These are phyloP conservation scores for Drosophila diplacantha DNA, from an alignment of 2,888 invertebrate species.

Conservation along the genomic window DNA sequence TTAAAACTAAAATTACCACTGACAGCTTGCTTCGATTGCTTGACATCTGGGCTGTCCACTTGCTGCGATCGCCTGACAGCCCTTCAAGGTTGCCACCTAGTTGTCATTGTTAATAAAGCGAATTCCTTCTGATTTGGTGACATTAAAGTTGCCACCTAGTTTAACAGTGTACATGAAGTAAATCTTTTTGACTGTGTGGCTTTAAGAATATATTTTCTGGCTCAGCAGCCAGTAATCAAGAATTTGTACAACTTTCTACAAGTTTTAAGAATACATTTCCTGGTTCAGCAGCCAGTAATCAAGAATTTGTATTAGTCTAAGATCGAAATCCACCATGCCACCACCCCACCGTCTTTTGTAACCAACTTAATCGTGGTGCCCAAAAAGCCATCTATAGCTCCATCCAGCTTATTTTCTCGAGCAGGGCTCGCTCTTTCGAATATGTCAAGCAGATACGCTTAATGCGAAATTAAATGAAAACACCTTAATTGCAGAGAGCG, in stretches of 20 bases:
- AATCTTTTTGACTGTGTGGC: not conserved
- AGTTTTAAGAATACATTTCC: not conserved
- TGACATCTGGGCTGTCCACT: not conserved
- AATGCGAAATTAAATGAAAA: conserved; percentile 47
- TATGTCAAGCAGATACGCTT: conserved; percentile 40
- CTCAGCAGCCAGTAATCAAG: too few species aligned
- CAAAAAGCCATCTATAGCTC: conserved; percentile 4
- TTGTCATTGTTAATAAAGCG: too few species aligned
- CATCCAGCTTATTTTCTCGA: conserved; percentile 26
- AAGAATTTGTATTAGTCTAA: not conserved
- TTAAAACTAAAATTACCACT: not conserved
- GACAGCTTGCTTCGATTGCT: not conserved
- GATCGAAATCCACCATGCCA: not conserved
- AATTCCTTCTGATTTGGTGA: too few species aligned
- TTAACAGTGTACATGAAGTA: not conserved
- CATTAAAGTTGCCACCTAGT: conserved; percentile 4
- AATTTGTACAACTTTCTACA: too few species aligned
- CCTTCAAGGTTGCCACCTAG: not conserved
- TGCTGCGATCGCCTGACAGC: not conserved
- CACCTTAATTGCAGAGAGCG: conserved; percentile 39
- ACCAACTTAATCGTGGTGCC: conserved; percentile 1
- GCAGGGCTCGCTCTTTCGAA: conserved; percentile 26
- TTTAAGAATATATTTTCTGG: not conserved
- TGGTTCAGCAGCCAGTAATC: not conserved
- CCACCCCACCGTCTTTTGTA: not conserved